These are phyloP conservation scores for Astreopora myriophthalma DNA, from an alignment of 64 coral and sea anemone genomes.

Conservation along the genomic window DNA sequence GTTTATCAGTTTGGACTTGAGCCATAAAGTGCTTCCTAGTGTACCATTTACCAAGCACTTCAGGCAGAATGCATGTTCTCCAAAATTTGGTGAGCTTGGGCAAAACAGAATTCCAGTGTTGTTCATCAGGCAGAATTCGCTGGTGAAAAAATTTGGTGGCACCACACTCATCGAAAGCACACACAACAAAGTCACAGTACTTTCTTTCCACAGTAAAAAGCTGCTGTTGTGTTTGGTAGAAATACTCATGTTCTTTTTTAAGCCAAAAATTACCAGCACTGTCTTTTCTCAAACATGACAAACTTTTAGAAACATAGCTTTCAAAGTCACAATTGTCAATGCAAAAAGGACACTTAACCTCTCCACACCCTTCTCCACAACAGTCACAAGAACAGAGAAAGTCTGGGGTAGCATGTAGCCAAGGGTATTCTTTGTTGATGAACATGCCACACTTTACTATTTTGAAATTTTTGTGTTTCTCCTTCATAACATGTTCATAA, in stretches of 20 bases:
- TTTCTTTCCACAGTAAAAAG: not conserved
- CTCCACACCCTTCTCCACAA: conserved; percentile 59
- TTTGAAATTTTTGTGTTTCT: conserved; percentile 43
- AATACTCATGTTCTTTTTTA: not conserved
- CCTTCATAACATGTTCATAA: conserved; percentile 37
- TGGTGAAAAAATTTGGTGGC: not conserved
- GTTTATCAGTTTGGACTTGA: not conserved
- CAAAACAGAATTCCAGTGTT: not conserved
- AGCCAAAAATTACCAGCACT: not conserved
- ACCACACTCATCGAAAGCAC: not conserved
- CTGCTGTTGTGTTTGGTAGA: conserved; percentile 32
- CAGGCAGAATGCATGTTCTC: conserved; percentile 17
- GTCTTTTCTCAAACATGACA: conserved; percentile 16
- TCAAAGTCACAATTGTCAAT: conserved; percentile 24
- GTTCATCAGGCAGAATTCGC: not conserved
- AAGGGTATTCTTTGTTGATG: conserved; percentile 41
- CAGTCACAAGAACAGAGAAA: conserved; percentile 41
- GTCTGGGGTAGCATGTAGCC: conserved; percentile 55
- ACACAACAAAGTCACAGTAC: conserved; percentile 29
- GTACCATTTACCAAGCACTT: conserved; percentile 31
- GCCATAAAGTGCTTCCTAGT: not conserved
- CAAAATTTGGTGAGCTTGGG: conserved; percentile 10
- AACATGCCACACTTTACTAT: conserved; percentile 34
- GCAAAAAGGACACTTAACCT: conserved; percentile 10
- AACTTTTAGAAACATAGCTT: conserved; percentile 1